Base-by-base conservation (phyloP, 2,797 vertebrate species). In the Synaphobranchus kaupii region DNA sequence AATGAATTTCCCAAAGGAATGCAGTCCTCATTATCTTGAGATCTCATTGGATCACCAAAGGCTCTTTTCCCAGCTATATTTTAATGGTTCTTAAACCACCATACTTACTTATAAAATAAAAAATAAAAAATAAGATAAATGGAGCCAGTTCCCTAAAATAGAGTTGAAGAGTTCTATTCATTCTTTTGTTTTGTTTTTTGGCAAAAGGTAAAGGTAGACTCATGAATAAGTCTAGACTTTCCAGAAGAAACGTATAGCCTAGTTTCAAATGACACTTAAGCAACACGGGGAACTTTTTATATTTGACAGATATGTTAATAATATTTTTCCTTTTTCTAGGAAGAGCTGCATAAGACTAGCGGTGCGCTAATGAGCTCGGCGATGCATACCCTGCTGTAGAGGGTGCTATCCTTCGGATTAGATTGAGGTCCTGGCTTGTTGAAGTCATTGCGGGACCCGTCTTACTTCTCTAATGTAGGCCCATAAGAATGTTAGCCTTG, bases 1-100 rank as follows among this genome's bases (percentile, higher is more conserved):
- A 83, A 80, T 83, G 84, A 50, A 71, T 87, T 88, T 86, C 86
- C 63, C 85, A 82, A 86, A 83, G 88, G 89, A 91, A 85, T 84
- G 73, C 80, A 86, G 78, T 86, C 88, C 90, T 90, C 88, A 90
- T 92, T 92, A 92, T 90, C 89, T 89, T 87, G 87, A 87, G 87
- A 91, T 90, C 88, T 92, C 89, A 92, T 91, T 91, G 73, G 83
- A 86, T 25, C 73, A 78, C 54, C 52, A 86, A 85, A 83, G 76
- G 78, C 56, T 84, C 73, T 78, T 47, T 22, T 20, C 2, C 17
- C 5, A 47, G 73, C 34, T 17, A 44, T 5, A 44, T 15, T 20
- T 50, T 20, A n/a, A 81, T 50, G 7, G 78, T 81, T n/a, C 44
- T 48, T 50, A 85, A 56, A 76, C 39, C 73, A 76, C 31, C 39